phyloP scores from a whole-genome alignment of 1,140 invertebrate genomes.

The Drosophila willistoni region DNA sequence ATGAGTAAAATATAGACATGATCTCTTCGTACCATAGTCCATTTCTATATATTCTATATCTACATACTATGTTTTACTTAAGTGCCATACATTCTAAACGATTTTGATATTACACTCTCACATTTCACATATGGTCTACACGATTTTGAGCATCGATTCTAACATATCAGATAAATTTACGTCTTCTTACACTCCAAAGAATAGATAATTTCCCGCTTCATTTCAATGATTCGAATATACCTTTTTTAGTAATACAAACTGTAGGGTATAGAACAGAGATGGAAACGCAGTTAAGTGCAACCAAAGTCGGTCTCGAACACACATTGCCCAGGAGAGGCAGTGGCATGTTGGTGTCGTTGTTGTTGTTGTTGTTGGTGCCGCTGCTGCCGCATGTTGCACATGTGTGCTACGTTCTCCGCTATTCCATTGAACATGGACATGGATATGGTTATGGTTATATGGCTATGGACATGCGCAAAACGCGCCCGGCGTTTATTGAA shows the following conservation, averaged over 20 bases:
- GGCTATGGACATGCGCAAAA: slow-evolving; percentile 63
- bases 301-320: slow-evolving; percentile 19
- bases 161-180: too few relatives aligned
- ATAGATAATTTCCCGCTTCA: not conserved
- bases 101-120: too few relatives aligned
- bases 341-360: slow-evolving; percentile 35
- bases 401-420: slow-evolving; percentile 46
- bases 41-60: too few relatives aligned
- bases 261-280: slow-evolving; percentile 1
- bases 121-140: too few relatives aligned
- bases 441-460: slow-evolving; percentile 22
- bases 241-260: not conserved
- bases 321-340: slow-evolving; percentile 17
- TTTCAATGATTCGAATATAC: not conserved
- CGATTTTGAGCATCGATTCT: too few relatives aligned
- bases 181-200: too few relatives aligned
- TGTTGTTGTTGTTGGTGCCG: slow-evolving; percentile 35
- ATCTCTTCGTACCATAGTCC: too few relatives aligned
- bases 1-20: too few relatives aligned
- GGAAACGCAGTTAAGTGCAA: slow-evolving; percentile 47
- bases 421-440: slow-evolving; percentile 34
- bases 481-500: slow-evolving; percentile 69
- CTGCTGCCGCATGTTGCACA: slow-evolving; percentile 75
- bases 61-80: too few relatives aligned
- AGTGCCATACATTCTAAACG: too few relatives aligned